Conservation (phyloP, 2,113 vertebrate species). For the Bolborhynchus lineola region DNA sequence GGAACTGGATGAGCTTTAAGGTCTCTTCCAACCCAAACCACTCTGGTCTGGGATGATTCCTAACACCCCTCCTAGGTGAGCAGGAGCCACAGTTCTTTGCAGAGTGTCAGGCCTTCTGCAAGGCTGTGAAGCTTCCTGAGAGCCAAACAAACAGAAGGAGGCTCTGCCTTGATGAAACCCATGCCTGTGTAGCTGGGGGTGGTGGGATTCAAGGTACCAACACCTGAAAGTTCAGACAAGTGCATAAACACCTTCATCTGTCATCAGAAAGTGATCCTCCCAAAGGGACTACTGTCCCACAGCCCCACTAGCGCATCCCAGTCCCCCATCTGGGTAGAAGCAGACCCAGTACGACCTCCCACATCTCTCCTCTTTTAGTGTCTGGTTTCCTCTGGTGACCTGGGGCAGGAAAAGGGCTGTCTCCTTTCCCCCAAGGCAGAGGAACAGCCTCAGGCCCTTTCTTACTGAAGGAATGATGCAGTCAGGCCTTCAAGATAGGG, state of each 20-base stretch:
- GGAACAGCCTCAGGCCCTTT: neutral
- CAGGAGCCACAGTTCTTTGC: neutral
- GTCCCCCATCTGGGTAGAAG: neutral
- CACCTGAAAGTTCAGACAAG: neutral
- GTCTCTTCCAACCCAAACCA: neutral
- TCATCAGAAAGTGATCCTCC: neutral
- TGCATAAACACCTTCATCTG: neutral
- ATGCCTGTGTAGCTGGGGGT: rapidly evolving
- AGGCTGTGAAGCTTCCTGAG: neutral
- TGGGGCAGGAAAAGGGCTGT: neutral
- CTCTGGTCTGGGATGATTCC: neutral
- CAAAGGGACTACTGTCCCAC: neutral
- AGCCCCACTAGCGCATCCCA: neutral
- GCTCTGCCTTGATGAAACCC: neutral
- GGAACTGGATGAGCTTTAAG: neutral
- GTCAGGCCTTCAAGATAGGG: neutral
- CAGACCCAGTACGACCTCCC: neutral
- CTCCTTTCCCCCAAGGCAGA: neutral
- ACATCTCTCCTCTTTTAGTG: neutral
- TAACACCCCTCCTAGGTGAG: neutral
- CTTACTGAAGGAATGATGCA: neutral
- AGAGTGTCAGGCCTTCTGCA: neutral
- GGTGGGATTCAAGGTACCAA: neutral
- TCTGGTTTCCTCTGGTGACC: neutral
- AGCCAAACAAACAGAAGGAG: neutral